Percentiles rank a stretch among this genome's conserved stretches.
These are phyloP conservation scores for Melanerpes formicivorus DNA, from an alignment of 2,113 vertebrate species.

Conservation along the genomic window DNA sequence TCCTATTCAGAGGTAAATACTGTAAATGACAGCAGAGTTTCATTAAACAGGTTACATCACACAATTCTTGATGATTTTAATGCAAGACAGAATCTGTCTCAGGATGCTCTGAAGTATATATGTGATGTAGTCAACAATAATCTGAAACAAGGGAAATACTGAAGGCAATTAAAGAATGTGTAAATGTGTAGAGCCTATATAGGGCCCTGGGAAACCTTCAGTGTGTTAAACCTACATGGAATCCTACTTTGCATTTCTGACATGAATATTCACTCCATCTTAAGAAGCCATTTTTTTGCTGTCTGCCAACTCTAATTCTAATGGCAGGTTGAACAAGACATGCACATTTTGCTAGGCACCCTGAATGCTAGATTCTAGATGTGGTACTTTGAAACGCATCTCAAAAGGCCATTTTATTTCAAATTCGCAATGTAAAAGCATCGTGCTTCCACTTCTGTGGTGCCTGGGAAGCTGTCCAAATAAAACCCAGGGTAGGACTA, in stretches of 20 bases:
- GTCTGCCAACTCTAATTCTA: neutral
- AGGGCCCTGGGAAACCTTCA: neutral
- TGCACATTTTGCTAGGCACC: neutral
- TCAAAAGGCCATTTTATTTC: neutral
- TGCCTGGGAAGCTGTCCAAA: conserved; percentile 39
- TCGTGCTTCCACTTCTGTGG: neutral
- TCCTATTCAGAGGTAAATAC: neutral
- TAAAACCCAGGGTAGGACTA: conserved; percentile 17
- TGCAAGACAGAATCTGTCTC: neutral
- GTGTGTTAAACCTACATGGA: neutral
- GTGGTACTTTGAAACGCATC: neutral
- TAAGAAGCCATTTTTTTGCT: neutral
- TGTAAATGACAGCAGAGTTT: neutral
- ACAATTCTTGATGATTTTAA: neutral
- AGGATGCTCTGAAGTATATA: neutral
- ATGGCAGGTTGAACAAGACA: neutral
- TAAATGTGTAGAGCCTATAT: neutral
- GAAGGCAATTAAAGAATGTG: neutral
- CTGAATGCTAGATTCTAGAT: neutral
- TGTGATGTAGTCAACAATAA: neutral
- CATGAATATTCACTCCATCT: neutral
- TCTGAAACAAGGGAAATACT: neutral
- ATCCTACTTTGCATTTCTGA: neutral
- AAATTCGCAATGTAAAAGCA: neutral
- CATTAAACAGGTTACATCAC: neutral